Conservation (phyloP, 1,140 invertebrate genomes). For the Bacillus rossius region DNA sequence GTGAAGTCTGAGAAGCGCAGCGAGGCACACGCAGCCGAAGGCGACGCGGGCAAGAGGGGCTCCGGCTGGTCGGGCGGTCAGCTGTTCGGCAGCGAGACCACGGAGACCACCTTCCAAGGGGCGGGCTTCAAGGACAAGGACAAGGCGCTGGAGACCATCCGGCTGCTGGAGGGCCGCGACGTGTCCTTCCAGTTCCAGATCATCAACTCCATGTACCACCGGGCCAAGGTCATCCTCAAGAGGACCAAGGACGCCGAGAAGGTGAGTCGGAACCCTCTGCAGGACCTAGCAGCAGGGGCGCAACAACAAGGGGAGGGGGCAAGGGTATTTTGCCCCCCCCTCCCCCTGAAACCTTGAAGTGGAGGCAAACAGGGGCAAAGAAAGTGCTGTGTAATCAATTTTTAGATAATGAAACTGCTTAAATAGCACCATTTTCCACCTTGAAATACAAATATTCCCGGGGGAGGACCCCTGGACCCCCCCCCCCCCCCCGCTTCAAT, state of each 20-base stretch:
- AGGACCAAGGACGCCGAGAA: constrained; percentile 41
- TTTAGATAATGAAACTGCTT: no score
- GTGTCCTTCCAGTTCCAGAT: constrained; percentile 39
- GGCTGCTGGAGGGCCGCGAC: constrained; percentile 35
- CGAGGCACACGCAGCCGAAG: constrained; percentile 16
- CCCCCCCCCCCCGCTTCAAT: no score
- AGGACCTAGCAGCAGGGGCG: no score
- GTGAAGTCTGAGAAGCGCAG: constrained; percentile 28
- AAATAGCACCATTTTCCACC: no score
- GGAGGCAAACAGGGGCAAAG: no score
- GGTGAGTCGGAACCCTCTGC: no score
- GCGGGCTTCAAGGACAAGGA: constrained; percentile 42
- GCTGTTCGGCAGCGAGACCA: constrained; percentile 25
- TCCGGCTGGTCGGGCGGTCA: constrained; percentile 24
- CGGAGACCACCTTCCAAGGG: constrained; percentile 31
- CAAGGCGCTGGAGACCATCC: constrained; percentile 38
- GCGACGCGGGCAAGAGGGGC: constrained; percentile 5
- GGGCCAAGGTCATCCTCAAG: constrained; percentile 39
- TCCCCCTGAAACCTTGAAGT: no score
- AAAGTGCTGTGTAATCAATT: no score
- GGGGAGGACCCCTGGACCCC: no score
- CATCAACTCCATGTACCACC: constrained; percentile 35
- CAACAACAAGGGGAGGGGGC: no score
- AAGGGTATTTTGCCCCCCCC: no score
- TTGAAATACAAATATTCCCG: no score